phyloP scores from a whole-genome alignment of 2,797 vertebrate species.

The Clarias fuscus region DNA sequence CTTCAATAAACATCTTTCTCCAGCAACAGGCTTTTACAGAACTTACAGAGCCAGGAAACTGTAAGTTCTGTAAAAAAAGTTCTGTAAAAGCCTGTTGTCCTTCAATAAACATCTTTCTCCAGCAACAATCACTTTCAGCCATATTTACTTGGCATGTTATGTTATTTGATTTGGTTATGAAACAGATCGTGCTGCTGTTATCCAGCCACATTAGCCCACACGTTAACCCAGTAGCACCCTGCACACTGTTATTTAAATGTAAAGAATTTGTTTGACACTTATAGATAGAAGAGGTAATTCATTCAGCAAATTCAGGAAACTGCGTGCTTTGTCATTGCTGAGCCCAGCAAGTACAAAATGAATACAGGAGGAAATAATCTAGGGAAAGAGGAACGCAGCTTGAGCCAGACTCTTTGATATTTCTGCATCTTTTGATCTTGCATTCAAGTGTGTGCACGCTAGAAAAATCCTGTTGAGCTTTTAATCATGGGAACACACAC shows the following conservation, averaged over 20 bases:
- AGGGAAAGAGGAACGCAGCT: neutral
- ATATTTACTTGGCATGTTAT: constrained; percentile 24
- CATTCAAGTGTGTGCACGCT: neutral
- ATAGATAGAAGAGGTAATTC: constrained; percentile 7
- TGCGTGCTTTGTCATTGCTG: neutral
- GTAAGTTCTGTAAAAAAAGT: neutral
- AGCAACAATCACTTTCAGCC: neutral
- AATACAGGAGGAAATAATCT: neutral
- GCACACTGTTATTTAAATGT: constrained; percentile 16
- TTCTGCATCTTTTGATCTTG: constrained; percentile 4
- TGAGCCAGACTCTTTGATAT: constrained; percentile 10
- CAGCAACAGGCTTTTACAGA: no score
- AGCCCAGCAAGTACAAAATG: constrained; percentile 14
- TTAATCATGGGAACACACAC: constrained; percentile 21
- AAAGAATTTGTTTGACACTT: constrained; percentile 28
- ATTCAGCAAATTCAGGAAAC: constrained; percentile 11
- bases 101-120: constrained; percentile 4
- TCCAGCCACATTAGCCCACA: constrained; percentile 22
- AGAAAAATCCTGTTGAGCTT: constrained; percentile 37
- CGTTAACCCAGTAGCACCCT: constrained; percentile 18
- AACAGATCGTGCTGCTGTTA: neutral
- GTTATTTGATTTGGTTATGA: constrained; percentile 20
- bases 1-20: constrained; percentile 4
- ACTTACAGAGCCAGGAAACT: no score
- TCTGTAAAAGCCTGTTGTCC: neutral